Evolutionary conservation across 2,888 invertebrate species (phyloP).

Genomic region (Teleiodes luculella): DNA sequence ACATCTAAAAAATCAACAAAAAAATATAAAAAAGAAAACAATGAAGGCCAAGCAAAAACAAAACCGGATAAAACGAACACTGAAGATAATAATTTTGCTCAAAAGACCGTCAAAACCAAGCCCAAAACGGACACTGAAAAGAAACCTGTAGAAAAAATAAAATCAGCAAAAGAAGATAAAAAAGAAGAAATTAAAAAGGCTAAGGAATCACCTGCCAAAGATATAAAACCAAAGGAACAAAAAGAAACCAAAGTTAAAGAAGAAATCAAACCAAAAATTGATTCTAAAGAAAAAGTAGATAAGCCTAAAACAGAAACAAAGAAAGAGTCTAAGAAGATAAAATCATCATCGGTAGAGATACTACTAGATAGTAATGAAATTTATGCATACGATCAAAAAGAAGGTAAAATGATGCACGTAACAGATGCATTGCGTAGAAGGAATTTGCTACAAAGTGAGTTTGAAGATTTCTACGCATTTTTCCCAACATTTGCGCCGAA

Average conservation of each 20-base stretch:
- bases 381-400: conserved; percentile 31
- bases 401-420: conserved; percentile 52
- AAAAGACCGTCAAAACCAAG: conserved; percentile 13
- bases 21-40: conserved; percentile 28
- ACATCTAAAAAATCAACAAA: conserved; percentile 15
- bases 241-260: conserved; percentile 25
- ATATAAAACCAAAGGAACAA: conserved; percentile 16
- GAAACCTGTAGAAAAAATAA: conserved; percentile 16
- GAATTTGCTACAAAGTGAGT: conserved; percentile 73
- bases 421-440: conserved; percentile 61
- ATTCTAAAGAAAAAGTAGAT: conserved; percentile 26
- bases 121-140: conserved; percentile 22
- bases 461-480: conserved; percentile 81
- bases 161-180: conserved; percentile 12
- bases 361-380: conserved; percentile 36
- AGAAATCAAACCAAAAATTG: conserved; percentile 30
- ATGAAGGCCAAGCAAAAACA: conserved; percentile 27
- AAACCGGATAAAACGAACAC: conserved; percentile 19
- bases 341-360: conserved; percentile 33
- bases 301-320: conserved; percentile 17
- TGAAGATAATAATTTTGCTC: conserved; percentile 19
- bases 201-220: conserved; percentile 16
- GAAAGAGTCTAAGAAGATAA: conserved; percentile 29
- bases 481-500: conserved; percentile 84
- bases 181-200: conserved; percentile 18